Evolutionary conservation across 2,888 invertebrate species (phyloP).

Genomic region (Eutolmus rufibarbis): DNA sequence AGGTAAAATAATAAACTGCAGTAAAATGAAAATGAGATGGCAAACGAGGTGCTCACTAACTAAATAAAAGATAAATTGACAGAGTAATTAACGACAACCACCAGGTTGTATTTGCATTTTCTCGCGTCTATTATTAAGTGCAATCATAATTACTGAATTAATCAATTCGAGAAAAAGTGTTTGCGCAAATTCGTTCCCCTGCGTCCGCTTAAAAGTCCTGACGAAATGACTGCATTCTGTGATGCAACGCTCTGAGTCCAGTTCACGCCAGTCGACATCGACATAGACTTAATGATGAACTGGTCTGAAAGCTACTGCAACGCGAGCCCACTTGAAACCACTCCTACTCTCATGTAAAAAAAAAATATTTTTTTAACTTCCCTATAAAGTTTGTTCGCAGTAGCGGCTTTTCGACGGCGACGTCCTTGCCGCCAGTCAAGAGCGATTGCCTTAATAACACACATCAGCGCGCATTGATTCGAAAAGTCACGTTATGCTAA

Average conservation of each 20-base stretch:
- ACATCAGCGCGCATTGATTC: slow-evolving; percentile 44
- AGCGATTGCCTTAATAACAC: slow-evolving; percentile 46
- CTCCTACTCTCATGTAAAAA: not conserved
- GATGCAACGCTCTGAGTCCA: not conserved
- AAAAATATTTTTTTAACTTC: not conserved
- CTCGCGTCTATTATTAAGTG: not conserved
- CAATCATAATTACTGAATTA: not conserved
- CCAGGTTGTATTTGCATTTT: not conserved
- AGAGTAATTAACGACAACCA: not conserved
- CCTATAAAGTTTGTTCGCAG: not conserved
- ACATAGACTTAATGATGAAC: not conserved
- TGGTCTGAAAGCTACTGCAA: not conserved
- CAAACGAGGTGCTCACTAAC: not conserved
- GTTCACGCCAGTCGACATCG: not conserved
- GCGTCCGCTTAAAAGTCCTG: not conserved
- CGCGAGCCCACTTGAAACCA: not conserved
- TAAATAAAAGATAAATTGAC: not conserved
- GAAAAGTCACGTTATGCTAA: slow-evolving; percentile 48
- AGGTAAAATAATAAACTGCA: not conserved
- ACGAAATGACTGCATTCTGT: not conserved
- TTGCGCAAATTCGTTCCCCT: not conserved
- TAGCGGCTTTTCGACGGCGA: not conserved
- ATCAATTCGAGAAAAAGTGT: not conserved
- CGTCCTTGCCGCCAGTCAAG: slow-evolving; percentile 36
- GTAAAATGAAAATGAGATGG: not conserved